Evolutionary conservation across 2,888 invertebrate species (phyloP).

Genomic region (Drosophila robusta): DNA sequence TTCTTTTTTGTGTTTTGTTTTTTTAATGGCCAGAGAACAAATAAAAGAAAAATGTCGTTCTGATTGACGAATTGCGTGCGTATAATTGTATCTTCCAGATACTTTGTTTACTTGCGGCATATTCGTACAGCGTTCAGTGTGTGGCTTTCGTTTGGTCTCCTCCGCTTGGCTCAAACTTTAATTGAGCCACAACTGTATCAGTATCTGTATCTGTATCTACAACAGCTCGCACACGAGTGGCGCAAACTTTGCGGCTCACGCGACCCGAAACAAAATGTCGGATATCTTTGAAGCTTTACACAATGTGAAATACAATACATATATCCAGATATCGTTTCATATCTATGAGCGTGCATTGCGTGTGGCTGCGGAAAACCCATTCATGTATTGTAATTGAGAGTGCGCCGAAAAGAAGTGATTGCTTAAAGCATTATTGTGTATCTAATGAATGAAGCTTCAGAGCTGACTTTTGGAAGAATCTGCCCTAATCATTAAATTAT

Average conservation of each 20-base stretch:
- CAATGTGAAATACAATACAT: slow-evolving; percentile 35
- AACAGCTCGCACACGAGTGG: slow-evolving; percentile 46
- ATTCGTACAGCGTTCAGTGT: slow-evolving; percentile 48
- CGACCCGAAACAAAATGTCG: slow-evolving; percentile 72
- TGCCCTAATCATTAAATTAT: background rate
- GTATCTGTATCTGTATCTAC: background rate
- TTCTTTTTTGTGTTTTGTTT: slow-evolving; percentile 28
- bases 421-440: slow-evolving; percentile 21
- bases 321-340: slow-evolving; percentile 7
- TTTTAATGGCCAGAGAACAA: slow-evolving; percentile 75
- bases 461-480: slow-evolving; percentile 3
- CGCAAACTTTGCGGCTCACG: slow-evolving; percentile 59
- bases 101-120: slow-evolving; percentile 79
- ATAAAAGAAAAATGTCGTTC: slow-evolving; percentile 83
- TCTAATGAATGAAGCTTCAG: slow-evolving; percentile 19
- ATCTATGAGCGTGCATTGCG: slow-evolving; percentile 29
- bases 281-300: slow-evolving; percentile 67
- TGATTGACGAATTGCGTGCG: slow-evolving; percentile 85
- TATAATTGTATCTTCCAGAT: slow-evolving; percentile 84
- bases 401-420: slow-evolving; percentile 28
- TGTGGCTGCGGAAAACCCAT: slow-evolving; percentile 57
- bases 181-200: slow-evolving; percentile 70
- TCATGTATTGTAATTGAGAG: slow-evolving; percentile 61
- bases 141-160: slow-evolving; percentile 48
- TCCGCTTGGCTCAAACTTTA: slow-evolving; percentile 57